Base-by-base conservation (phyloP, 1,140 invertebrate genomes). In the Magallana angulata region DNA sequence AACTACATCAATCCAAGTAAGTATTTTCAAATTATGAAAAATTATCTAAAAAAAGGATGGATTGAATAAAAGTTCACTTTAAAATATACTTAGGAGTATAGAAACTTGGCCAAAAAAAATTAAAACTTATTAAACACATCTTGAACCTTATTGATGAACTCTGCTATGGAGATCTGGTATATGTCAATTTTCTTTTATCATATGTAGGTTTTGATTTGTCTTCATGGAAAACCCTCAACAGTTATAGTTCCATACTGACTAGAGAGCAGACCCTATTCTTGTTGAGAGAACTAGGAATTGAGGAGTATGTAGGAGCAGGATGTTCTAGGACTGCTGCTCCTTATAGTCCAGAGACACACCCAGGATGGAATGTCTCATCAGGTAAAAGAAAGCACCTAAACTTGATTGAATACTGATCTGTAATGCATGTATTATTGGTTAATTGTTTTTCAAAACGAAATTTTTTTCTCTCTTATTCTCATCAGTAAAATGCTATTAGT, bases 311-410 rank as follows among this genome's bases (percentile, higher is more conserved):
- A 24, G 85, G 82, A 71, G 68, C 76, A 24, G 62, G 76, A 14
- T 90, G 89, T 87, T 30, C 87, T 68, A 82, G 82, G 62, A 60
- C 24, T 18, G 14, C 62, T 11, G 68, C 84, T 60, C 82, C 80
- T 6, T 90, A 86, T 68, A 86, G 57, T n/a, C 88, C 85, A 1
- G 85, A 88, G 57, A 60, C 56, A 36, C 48, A 57, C 7, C 56
- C 88, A 16, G 85, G 89, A 12, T 90, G 89, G 89, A 88, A 85
- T 9, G 81, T 88, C n/a, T 36, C 57, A 12, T 76, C 71, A 85
- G 87, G 87, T 90, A 87, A 82, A 1, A 12, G 9, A n/a, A 82
- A 24, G 7, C 14, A 4, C 12, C 16, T 82, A 1, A 57, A 11
- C 7, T 82, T 57, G 7, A 0, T 82, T 9, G 18, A 8, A 30